Percentiles rank a stretch among this genome's conserved stretches.
Evolutionary conservation across 2,113 vertebrate genomes (phyloP).

Genomic region (Mystacornis crossleyi): DNA sequence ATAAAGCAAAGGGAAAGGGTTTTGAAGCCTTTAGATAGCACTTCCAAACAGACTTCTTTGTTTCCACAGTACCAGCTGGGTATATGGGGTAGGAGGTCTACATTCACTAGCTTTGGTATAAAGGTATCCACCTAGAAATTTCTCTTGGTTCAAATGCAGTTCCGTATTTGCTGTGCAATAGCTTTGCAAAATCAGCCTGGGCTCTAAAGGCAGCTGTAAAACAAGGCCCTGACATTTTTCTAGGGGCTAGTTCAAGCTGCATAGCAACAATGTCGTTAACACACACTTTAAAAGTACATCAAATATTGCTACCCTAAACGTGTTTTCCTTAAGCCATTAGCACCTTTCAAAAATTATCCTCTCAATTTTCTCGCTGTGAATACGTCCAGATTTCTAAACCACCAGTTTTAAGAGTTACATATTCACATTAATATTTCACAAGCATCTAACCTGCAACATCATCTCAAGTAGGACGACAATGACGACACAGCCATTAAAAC

Average conservation of each 20-base stretch:
- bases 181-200: background rate
- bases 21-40: background rate
- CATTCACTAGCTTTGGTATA: background rate
- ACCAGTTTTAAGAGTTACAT: background rate
- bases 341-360: background rate
- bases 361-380: background rate
- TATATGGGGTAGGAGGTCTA: background rate
- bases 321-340: background rate
- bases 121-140: conserved; percentile 9
- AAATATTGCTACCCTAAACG: background rate
- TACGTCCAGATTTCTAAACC: background rate
- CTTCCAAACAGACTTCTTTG: background rate
- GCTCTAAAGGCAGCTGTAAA: background rate
- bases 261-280: background rate
- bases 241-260: background rate
- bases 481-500: conserved; percentile 40
- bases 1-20: background rate
- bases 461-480: conserved; percentile 30
- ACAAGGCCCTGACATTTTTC: background rate
- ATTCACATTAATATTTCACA: conserved; percentile 24
- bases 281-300: background rate
- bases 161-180: background rate
- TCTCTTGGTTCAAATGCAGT: background rate
- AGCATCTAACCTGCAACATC: conserved; percentile 42
- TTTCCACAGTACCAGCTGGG: background rate